Conservation (phyloP, 2,113 vertebrate species). For the Nesoenas mayeri region DNA sequence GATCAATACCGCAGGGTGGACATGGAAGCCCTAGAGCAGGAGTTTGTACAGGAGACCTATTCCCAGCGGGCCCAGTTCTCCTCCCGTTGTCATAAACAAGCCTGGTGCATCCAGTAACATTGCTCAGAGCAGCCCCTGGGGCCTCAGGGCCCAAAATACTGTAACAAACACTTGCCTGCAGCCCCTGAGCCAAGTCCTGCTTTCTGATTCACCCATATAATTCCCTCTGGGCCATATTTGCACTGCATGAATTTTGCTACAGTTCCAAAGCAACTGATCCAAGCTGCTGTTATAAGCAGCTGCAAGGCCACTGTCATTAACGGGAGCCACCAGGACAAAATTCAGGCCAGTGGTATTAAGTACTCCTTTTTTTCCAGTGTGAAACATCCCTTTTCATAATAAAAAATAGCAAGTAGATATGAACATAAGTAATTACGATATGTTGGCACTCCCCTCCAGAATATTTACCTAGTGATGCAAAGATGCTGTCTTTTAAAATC, state of each 20-base stretch:
- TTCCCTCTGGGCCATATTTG: neutral
- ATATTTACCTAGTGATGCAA: neutral
- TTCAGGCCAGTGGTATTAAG: neutral
- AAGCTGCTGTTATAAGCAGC: neutral
- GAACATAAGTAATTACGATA: neutral
- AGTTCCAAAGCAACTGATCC: neutral
- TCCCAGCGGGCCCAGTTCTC: neutral
- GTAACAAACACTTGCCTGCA: neutral
- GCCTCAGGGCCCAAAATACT: neutral
- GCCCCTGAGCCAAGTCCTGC: neutral
- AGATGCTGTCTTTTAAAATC: neutral
- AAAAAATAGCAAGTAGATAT: neutral
- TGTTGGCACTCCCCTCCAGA: too few relatives aligned
- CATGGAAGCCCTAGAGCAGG: neutral
- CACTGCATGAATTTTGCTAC: neutral
- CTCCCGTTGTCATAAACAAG: neutral
- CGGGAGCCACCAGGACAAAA: neutral
- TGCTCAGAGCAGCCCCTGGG: neutral
- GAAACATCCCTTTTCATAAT: neutral
- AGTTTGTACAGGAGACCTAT: rapidly evolving
- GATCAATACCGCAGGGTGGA: rapidly evolving
- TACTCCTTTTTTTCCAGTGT: neutral
- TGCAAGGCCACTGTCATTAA: neutral
- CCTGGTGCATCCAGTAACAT: neutral
- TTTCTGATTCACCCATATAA: neutral